Percentiles rank a stretch among this genome's conserved stretches.
Evolutionary conservation across 2,888 invertebrate genomes (phyloP).

Genomic region (Drosophila picticornis): DNA sequence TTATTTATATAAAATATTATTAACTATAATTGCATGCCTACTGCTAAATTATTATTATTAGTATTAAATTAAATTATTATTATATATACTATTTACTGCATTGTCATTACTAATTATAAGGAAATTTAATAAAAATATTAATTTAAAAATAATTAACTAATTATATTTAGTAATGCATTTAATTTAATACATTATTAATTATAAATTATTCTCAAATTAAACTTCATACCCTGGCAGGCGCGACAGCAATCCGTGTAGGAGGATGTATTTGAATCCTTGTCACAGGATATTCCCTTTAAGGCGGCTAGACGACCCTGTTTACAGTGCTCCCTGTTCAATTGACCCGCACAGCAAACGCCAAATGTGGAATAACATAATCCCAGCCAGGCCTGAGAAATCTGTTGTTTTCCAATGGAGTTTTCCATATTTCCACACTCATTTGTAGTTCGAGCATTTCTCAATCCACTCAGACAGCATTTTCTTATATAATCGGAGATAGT

Average conservation of each 20-base stretch:
- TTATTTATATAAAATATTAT: not conserved
- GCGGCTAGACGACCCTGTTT: constrained; percentile 82
- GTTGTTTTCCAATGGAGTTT: constrained; percentile 79
- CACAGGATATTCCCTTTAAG: constrained; percentile 78
- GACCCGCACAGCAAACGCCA: constrained; percentile 88
- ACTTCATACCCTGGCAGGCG: constrained; percentile 86
- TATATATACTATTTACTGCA: not conserved
- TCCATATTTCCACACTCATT: constrained; percentile 86
- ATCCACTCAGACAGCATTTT: constrained; percentile 87
- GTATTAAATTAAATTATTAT: not conserved
- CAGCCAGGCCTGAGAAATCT: constrained; percentile 87
- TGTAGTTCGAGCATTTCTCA: constrained; percentile 86
- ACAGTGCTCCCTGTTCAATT: constrained; percentile 85
- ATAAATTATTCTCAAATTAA: not conserved
- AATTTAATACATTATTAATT: not conserved
- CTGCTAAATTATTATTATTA: not conserved
- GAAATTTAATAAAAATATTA: not conserved
- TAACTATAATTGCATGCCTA: not conserved
- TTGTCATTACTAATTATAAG: not conserved
- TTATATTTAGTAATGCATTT: not conserved
- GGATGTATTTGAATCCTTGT: constrained; percentile 65
- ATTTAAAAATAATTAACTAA: not conserved
- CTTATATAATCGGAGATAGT: constrained; percentile 79
- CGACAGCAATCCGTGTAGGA: constrained; percentile 88
- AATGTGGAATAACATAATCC: constrained; percentile 88